Base-by-base conservation (phyloP, 1,140 invertebrate species). In the Capitella teleta region DNA sequence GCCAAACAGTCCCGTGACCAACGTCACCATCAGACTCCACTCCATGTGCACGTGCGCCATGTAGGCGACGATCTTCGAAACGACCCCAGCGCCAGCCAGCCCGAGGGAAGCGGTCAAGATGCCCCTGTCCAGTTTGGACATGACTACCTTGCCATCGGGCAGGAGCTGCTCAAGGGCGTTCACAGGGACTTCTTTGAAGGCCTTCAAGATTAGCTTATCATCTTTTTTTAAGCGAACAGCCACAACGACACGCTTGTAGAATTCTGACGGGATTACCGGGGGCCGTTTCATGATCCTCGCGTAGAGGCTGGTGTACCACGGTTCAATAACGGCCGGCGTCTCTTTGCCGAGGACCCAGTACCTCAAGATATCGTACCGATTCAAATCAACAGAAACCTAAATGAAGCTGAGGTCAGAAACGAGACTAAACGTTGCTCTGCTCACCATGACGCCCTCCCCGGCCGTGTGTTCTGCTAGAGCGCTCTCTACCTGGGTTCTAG, bases 311-410 rank as follows among this genome's bases (percentile, higher is more conserved):
- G 52, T 40, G 25, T 66, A 53, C 51, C 58, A 60, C 3, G 60
- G 53, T 19, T 55, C 16, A 28, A 32, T 50, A 3, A 45, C 24
- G 16, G 51, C 40, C 1, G 59, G 60, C 18, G 46, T 48, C 34
- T 66, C 63, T 38, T 58, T 58, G 5, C 68, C 68, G 6, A 71
- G 52, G 3, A 60, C 64, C 67, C 67, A 71, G 30, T 64, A 66
- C n/a, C 58, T 57, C 12, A 71, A 42, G 23, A 69, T 53, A 51
- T 68, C 66, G 55, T 67, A 71, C 10, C 66, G 58, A 43, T 56
- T 46, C n/a, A 49, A 49, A 43, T 69, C 56, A 14, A 69, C 61
- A 37, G 51, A 59, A 2, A 71, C 63, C 67, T 70, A 47, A 14
- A 53, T 45, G 49, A 49, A 19, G 38, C 6, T 21, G 25, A 40